Evolutionary conservation across 2,888 invertebrate species (phyloP), one percentile per base, ranked within the genome.

Genomic region (Julus scanicus): DNA sequence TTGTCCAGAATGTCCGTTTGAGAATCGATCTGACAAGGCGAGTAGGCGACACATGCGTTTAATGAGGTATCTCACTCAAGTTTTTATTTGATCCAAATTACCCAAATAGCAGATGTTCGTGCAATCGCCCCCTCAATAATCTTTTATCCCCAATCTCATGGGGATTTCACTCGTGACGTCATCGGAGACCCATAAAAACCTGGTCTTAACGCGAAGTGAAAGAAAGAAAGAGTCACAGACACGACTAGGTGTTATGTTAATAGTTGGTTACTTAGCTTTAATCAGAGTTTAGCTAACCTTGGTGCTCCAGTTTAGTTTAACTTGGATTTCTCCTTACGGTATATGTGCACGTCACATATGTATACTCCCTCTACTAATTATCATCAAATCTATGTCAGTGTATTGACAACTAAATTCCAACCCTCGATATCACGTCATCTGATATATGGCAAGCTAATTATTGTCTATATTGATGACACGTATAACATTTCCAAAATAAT

Each of bases 391-490:
- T 11, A 48, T 11, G 5, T 11, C 6, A 48, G 9, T 11, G 48
- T 48, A 48, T 48, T 48, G 57, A 63, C 57, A 63, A 5, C 57
- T 53, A n/a, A 5, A 6, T 11, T 17, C 15, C 6, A n/a, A 17
- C 15, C 3, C 57, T 63, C 57, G 15, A 63, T 17, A n/a, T 63
- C 57, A 15, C 57, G 57, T 63, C 57, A 63, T 2, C 57, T n/a
- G 57, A 63, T 63, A 63, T 63, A n/a, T n/a, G n/a, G n/a, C 57
- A 5, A 63, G 57, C 17, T 63, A 63, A 63, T 63, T 63, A n/a
- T 63, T 63, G n/a, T 63, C 57, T 63, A 17, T n/a, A 1, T 63
- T 63, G 57, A 63, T 6, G 53, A 63, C 57, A n/a, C 11, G 17
- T 5, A n/a, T 5, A 63, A 63, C 57, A n/a, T 63, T 63, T 63